Evolutionary conservation across 1,140 invertebrate genomes (phyloP).

Genomic region (Achroia grisella): DNA sequence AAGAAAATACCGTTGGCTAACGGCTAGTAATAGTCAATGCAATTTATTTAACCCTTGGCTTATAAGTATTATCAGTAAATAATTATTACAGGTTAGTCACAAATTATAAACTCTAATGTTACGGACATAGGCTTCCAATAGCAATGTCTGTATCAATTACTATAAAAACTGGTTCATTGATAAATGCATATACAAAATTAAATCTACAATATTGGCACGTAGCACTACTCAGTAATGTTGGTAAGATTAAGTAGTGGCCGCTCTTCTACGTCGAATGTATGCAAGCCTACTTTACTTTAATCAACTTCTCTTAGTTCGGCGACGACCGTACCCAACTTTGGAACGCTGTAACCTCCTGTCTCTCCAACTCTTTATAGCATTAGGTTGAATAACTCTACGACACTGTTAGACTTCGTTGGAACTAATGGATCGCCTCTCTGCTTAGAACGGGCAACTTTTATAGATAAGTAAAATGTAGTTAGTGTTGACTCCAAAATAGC

Average conservation of each 20-base stretch:
- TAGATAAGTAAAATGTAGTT: conserved; percentile 51
- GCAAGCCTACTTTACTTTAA: conserved; percentile 38
- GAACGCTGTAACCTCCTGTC: conserved; percentile 25
- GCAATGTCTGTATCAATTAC: too few species aligned
- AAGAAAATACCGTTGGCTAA: too few species aligned
- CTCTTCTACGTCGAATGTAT: conserved; percentile 19
- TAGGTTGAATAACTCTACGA: conserved; percentile 51
- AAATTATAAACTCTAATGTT: too few species aligned
- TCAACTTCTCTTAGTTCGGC: conserved; percentile 39
- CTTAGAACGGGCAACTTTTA: conserved; percentile 54
- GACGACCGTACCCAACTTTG: conserved; percentile 34
- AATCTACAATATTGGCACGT: too few species aligned
- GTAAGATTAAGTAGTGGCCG: conserved; percentile 15
- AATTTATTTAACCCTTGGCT: too few species aligned
- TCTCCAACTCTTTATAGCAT: conserved; percentile 57
- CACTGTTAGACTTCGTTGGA: conserved; percentile 37
- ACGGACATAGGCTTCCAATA: too few species aligned
- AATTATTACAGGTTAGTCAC: too few species aligned
- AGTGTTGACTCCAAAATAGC: conserved; percentile 41
- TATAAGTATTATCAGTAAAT: too few species aligned
- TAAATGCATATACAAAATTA: too few species aligned
- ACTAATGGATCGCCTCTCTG: conserved; percentile 59
- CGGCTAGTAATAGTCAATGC: too few species aligned
- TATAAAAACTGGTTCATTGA: too few species aligned
- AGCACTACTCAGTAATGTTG: too few species aligned